A percentile compares a stretch with the other conserved stretches of the same genome.
Evolutionary conservation across 2,888 invertebrate species (phyloP).

Genomic region (Apotomis turbidana): DNA sequence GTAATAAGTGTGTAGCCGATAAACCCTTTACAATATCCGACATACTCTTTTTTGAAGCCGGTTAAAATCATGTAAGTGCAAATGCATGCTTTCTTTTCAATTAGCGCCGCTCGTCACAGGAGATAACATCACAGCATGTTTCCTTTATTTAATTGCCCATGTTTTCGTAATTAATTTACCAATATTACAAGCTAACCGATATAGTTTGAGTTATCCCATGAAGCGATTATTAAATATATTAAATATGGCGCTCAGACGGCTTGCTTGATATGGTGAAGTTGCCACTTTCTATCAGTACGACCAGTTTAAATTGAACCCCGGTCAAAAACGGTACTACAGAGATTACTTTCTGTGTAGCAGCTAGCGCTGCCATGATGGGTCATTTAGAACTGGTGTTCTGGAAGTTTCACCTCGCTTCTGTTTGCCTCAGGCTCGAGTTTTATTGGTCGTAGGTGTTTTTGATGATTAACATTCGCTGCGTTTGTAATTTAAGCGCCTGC

Average conservation of each 20-base stretch:
- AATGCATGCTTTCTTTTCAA: slow-evolving; percentile 32
- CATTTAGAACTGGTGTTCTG: slow-evolving; percentile 53
- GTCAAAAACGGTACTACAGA: slow-evolving; percentile 45
- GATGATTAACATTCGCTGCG: slow-evolving; percentile 52
- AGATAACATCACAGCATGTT: slow-evolving; percentile 27
- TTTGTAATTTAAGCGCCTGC: slow-evolving; percentile 54
- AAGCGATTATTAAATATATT: slow-evolving; percentile 62
- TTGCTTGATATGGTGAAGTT: slow-evolving; percentile 69
- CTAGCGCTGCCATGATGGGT: slow-evolving; percentile 51
- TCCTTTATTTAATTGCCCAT: slow-evolving; percentile 29
- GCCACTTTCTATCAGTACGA: slow-evolving; percentile 65
- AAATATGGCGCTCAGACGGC: slow-evolving; percentile 57
- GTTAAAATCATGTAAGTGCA: not conserved
- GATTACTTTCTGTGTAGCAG: not conserved
- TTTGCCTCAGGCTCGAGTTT: slow-evolving; percentile 65
- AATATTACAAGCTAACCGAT: slow-evolving; percentile 34
- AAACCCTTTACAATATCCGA: no score
- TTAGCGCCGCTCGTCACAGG: slow-evolving; percentile 13
- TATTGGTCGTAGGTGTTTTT: slow-evolving; percentile 64
- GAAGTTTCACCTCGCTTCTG: slow-evolving; percentile 72
- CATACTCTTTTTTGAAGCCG: no score
- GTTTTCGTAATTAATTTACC: slow-evolving; percentile 28
- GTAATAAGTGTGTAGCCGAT: no score
- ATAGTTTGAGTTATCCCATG: slow-evolving; percentile 45
- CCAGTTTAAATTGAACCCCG: slow-evolving; percentile 57